Percentiles rank a stretch among this genome's conserved stretches.
Conservation (phyloP, 92 coral and sea anemone species). For the Plumapathes pennacea region DNA sequence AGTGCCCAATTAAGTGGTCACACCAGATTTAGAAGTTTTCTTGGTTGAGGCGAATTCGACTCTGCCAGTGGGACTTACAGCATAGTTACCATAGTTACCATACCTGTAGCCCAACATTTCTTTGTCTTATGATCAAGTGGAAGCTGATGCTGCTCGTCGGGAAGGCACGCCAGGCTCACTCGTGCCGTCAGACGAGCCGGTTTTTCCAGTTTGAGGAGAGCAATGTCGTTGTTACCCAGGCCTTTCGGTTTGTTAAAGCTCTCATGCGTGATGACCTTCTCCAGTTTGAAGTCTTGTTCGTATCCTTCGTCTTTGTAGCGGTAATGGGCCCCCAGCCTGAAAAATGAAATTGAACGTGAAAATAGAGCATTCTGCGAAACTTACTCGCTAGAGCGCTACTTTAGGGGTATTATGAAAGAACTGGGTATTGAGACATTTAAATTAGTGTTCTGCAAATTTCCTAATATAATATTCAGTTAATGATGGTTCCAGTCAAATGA, state of each 20-base stretch:
- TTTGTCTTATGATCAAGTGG: slow-evolving; percentile 23
- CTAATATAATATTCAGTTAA: too few species aligned
- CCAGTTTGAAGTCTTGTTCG: not conserved
- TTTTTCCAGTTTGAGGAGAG: not conserved
- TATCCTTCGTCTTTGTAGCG: not conserved
- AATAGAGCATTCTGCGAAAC: too few species aligned
- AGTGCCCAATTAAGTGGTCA: too few species aligned
- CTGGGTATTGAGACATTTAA: too few species aligned
- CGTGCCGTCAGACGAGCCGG: not conserved
- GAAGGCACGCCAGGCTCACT: slow-evolving; percentile 37
- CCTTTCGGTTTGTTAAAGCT: slow-evolving; percentile 7
- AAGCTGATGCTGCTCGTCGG: slow-evolving; percentile 7
- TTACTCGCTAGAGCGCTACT: too few species aligned
- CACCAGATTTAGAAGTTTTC: too few species aligned
- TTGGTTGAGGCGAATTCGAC: too few species aligned
- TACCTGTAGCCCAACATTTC: slow-evolving; percentile 55
- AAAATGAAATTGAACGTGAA: not conserved
- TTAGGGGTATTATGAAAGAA: too few species aligned
- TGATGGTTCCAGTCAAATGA: too few species aligned
- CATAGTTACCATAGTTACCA: too few species aligned
- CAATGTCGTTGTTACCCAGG: not conserved
- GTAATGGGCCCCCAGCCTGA: not conserved
- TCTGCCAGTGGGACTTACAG: too few species aligned
- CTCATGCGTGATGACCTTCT: not conserved
- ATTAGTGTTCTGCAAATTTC: too few species aligned